A percentile compares a stretch with the other conserved stretches of the same genome.
phyloP scores from a whole-genome alignment of 2,113 vertebrate species.

The Phalacrocorax brasilianus region DNA sequence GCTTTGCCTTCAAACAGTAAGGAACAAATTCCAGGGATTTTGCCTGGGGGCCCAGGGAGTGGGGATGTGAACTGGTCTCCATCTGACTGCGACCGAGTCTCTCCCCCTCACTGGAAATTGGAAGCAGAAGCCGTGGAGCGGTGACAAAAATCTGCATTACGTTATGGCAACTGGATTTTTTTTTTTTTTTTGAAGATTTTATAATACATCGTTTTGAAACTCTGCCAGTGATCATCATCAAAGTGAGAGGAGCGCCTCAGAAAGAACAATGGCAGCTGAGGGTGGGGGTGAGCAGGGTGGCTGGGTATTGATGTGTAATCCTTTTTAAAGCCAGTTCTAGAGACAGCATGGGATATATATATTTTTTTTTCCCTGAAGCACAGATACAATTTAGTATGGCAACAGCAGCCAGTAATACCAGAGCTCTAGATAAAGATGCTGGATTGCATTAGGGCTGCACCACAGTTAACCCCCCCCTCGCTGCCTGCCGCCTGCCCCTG shows the following conservation, averaged over 20 bases:
- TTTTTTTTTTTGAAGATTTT: constrained; percentile 73
- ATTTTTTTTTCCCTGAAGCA: not conserved
- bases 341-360: constrained; percentile 15
- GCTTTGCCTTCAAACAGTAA: constrained; percentile 51
- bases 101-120: constrained; percentile 79
- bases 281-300: constrained; percentile 49
- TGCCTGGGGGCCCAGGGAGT: constrained; percentile 32
- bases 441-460: not conserved
- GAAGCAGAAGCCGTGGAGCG: constrained; percentile 86
- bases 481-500: not conserved
- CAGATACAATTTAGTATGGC: constrained; percentile 48
- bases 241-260: constrained; percentile 72
- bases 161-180: constrained; percentile 78
- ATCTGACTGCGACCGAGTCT: constrained; percentile 71
- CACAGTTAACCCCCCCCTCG: not conserved
- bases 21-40: constrained; percentile 72
- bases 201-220: constrained; percentile 82
- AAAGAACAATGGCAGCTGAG: constrained; percentile 63
- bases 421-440: not conserved
- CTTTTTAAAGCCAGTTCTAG: constrained; percentile 40
- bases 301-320: constrained; percentile 64
- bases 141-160: constrained; percentile 91
- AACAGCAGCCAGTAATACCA: constrained; percentile 14
- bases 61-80: constrained; percentile 64
- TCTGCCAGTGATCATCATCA: constrained; percentile 86